Evolutionary conservation across 35 echinoderm and acorn worm species (phyloP).

Genomic region (Strongylocentrotus purpuratus): DNA sequence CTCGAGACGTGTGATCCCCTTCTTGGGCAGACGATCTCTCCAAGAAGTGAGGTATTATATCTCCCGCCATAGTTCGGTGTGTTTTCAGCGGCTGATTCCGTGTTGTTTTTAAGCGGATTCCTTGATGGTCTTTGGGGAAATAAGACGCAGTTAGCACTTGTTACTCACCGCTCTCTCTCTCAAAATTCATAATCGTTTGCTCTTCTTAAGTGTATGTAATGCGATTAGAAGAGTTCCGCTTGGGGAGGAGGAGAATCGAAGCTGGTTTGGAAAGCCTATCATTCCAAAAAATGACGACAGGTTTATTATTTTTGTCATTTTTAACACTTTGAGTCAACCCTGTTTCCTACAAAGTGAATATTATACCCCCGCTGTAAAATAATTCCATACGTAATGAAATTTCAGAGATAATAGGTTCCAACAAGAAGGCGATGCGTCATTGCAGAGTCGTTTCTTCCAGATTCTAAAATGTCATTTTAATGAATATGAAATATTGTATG

Average conservation of each 20-base stretch:
- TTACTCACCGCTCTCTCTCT: background rate
- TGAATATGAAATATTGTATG: background rate
- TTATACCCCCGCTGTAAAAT: background rate
- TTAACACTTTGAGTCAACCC: background rate
- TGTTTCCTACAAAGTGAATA: background rate
- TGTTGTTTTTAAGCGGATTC: conserved; percentile 40
- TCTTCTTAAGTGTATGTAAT: conserved; percentile 29
- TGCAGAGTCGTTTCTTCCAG: background rate
- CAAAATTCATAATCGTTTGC: conserved; percentile 12
- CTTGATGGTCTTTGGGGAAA: conserved; percentile 1
- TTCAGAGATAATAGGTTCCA: background rate
- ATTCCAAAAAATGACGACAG: background rate
- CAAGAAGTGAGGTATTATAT: background rate
- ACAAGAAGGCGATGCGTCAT: background rate
- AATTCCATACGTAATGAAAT: background rate
- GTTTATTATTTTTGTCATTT: background rate
- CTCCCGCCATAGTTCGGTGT: background rate
- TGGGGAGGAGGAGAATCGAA: background rate
- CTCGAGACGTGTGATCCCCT: background rate
- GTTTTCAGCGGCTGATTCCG: background rate
- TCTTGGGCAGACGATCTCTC: background rate
- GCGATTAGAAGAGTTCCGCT: conserved; percentile 25
- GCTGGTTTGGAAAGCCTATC: background rate
- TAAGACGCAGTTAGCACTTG: background rate
- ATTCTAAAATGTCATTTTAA: background rate